Evolutionary conservation across 2,888 invertebrate genomes (phyloP), one percentile per base, ranked within the genome.

Genomic region (Sicus ferrugineus): DNA sequence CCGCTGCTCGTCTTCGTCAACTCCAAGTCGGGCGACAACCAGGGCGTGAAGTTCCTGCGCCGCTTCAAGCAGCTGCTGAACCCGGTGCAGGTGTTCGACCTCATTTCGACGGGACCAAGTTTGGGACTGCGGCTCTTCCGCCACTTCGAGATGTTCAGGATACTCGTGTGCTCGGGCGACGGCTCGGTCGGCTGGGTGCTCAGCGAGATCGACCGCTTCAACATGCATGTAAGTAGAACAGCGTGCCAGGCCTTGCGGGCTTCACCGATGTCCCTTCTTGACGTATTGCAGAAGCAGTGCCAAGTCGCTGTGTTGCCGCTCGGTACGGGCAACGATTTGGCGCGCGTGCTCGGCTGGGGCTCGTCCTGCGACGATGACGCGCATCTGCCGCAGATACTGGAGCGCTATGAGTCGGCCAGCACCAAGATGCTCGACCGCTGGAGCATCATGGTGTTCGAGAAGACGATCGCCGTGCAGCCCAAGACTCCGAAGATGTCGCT

Each of bases 131-230:
- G 95, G 73, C 88, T 98, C 77, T 98, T 98, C 88, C 90, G 96
- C 77, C 94, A 95, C 86, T 97, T 98, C 84, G 96, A 97, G 82
- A 96, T 97, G 76, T 94, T 98, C 84, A 91, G 98, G 77, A 96
- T 98, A 80, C 88, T 98, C 75, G 96, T 98, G 71, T 98, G 98
- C 88, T 97, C 97, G 59, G 98, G 98, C 0, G 98, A 98, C 85
- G 98, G 98, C 23, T 97, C 96, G 42, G 96, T 98, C 9, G 97
- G 98, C 67, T 98, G 98, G 98, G 98, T 98, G 72, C 89, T 98
- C 73, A 94, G 95, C 75, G 97, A 98, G 86, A 94, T 98, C 75
- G 98, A 98, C 86, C 92, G 94, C 79, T 89, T 98, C 76, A 94
- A 94, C 82, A 94, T 98, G 92, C 95, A 96, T 86, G 96, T 97